A percentile compares a stretch with the other conserved stretches of the same genome.
Evolutionary conservation across 2,113 vertebrate species (phyloP).

Genomic region (Trachemys scripta): DNA sequence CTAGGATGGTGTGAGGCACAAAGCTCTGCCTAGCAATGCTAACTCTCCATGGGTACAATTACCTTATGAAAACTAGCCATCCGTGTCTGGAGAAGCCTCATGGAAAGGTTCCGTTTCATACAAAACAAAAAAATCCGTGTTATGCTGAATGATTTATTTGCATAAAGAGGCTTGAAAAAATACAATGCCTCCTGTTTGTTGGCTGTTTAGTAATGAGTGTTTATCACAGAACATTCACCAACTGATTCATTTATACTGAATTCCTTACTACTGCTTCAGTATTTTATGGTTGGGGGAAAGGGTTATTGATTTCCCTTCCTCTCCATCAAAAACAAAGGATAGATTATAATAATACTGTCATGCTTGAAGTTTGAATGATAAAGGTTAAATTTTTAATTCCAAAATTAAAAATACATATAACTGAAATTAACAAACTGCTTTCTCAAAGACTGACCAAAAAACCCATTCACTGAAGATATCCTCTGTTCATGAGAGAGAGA

Average conservation of each 20-base stretch:
- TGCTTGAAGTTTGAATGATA: background rate
- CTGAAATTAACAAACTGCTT: background rate
- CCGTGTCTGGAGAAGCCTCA: background rate
- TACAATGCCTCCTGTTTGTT: background rate
- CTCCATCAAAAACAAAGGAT: constrained; percentile 1
- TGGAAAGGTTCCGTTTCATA: constrained; percentile 9
- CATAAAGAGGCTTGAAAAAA: constrained; percentile 47
- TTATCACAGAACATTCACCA: constrained; percentile 32
- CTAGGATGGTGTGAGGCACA: constrained; percentile 43
- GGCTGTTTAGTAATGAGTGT: background rate
- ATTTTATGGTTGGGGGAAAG: background rate
- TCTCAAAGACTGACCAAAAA: background rate
- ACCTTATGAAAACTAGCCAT: constrained; percentile 39
- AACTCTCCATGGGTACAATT: constrained; percentile 27
- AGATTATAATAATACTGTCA: background rate
- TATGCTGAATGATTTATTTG: constrained; percentile 26
- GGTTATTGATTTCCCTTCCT: background rate
- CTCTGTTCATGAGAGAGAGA: background rate
- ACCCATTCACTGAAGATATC: background rate
- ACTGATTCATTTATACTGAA: background rate
- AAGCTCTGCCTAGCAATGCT: constrained; percentile 23
- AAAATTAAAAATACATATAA: background rate
- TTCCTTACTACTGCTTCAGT: background rate
- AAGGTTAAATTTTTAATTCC: background rate
- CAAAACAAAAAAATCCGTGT: background rate